Conservation (phyloP, 2,113 vertebrate species). For the Calidris pugnax region DNA sequence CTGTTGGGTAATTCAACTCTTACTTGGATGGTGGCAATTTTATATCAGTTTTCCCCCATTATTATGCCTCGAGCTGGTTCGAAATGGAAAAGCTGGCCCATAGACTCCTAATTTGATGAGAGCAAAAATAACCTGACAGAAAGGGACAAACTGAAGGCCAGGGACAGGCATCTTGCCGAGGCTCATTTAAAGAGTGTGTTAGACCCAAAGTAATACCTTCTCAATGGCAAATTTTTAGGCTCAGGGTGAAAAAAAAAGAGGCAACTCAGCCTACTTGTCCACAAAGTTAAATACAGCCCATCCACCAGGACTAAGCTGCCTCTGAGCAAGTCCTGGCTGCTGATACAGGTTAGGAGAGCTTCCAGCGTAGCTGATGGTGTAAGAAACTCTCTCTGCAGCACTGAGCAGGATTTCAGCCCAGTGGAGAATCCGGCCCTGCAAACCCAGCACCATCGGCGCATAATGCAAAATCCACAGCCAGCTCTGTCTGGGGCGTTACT, state of each 20-base stretch:
- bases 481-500: not conserved
- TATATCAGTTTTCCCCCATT: not conserved
- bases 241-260: not conserved
- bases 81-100: not conserved
- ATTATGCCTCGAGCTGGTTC: not conserved
- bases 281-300: not conserved
- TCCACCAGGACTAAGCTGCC: not conserved
- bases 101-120: not conserved
- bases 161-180: not conserved
- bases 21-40: not conserved
- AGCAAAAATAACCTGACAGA: not conserved
- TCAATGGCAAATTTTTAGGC: rapidly evolving
- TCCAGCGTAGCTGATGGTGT: not conserved
- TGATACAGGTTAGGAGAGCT: not conserved
- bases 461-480: not conserved
- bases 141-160: not conserved
- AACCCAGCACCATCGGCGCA: not conserved
- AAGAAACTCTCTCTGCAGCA: not conserved
- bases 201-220: not conserved
- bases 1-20: not conserved
- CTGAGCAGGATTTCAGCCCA: not conserved
- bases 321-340: not conserved
- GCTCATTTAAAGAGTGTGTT: not conserved
- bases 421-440: not conserved
- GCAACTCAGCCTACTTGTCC: not conserved